A percentile compares a stretch with the other conserved stretches of the same genome.
These are phyloP conservation scores for Cariama cristata DNA, from an alignment of 2,113 vertebrate species.

Conservation along the genomic window DNA sequence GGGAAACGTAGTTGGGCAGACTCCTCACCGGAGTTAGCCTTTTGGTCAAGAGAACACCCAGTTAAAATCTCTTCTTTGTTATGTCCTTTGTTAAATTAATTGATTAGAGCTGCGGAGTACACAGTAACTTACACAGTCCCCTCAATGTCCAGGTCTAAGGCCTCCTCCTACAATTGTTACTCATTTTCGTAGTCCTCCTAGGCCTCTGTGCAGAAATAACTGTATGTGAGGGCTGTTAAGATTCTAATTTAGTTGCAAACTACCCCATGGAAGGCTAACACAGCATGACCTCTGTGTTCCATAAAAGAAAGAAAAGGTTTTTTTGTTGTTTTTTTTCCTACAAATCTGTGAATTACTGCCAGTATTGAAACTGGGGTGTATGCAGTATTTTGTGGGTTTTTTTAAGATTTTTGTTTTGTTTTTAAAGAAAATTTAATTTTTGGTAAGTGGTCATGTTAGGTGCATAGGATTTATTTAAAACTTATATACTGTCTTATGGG, in stretches of 20 bases:
- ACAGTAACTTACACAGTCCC: background rate
- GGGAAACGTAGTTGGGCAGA: background rate
- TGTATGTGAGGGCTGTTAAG: background rate
- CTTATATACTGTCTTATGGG: background rate
- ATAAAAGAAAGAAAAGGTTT: background rate
- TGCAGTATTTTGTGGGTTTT: background rate
- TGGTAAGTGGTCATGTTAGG: background rate
- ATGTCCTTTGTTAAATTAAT: fast-evolving
- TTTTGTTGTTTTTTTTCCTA: background rate
- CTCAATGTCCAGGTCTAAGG: background rate
- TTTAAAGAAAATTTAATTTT: background rate
- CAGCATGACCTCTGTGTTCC: background rate
- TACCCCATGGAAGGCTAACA: fast-evolving
- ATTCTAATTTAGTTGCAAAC: fast-evolving
- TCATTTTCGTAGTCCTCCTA: fast-evolving
- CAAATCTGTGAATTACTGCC: background rate
- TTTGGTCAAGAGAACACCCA: background rate
- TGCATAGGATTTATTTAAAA: slow-evolving; percentile 7
- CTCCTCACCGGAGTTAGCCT: too few species aligned
- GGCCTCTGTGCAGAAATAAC: background rate
- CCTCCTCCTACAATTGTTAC: slow-evolving; percentile 41
- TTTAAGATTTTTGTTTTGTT: background rate
- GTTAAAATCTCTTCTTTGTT: background rate
- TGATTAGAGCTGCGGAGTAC: background rate
- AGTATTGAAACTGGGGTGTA: background rate